Evolutionary conservation across 1,140 invertebrate genomes (phyloP).

Genomic region (Drosophila nikananu): DNA sequence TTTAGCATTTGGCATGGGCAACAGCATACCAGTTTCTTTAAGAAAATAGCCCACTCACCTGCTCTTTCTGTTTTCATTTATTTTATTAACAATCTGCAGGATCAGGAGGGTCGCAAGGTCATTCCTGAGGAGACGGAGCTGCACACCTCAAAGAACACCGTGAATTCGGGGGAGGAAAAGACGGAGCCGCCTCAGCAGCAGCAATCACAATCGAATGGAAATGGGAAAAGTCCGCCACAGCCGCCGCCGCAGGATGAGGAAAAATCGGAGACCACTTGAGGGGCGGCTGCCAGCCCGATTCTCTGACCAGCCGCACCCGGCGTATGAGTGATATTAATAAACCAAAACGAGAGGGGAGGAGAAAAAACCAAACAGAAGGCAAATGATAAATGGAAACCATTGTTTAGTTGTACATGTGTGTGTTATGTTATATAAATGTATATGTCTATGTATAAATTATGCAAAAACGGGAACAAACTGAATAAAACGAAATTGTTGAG

Average conservation of each 20-base stretch:
- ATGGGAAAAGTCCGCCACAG: slow-evolving; percentile 53
- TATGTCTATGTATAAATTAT: slow-evolving; percentile 67
- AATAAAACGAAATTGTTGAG: slow-evolving; percentile 58
- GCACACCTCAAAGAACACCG: slow-evolving; percentile 72
- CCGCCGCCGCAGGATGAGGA: slow-evolving; percentile 39
- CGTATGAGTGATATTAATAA: slow-evolving; percentile 80
- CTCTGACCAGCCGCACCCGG: slow-evolving; percentile 45
- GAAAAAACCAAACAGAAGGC: slow-evolving; percentile 7
- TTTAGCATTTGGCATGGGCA: slow-evolving; percentile 33
- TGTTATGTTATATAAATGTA: slow-evolving; percentile 60
- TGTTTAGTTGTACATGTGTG: slow-evolving; percentile 67
- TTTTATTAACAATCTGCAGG: slow-evolving; percentile 40
- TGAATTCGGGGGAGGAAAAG: slow-evolving; percentile 50
- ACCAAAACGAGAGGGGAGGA: slow-evolving; percentile 26
- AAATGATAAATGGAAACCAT: slow-evolving; percentile 49
- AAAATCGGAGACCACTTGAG: slow-evolving; percentile 66
- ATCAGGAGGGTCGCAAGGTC: slow-evolving; percentile 75
- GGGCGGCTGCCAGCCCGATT: slow-evolving; percentile 8
- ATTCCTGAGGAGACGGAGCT: slow-evolving; percentile 84
- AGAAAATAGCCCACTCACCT: slow-evolving; percentile 2
- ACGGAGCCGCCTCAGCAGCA: slow-evolving; percentile 16
- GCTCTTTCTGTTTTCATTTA: neutral
- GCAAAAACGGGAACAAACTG: slow-evolving; percentile 46
- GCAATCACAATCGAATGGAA: slow-evolving; percentile 52
- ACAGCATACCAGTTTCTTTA: neutral